Base-by-base conservation (phyloP, 2,797 vertebrate genomes). In the Menidia menidia region DNA sequence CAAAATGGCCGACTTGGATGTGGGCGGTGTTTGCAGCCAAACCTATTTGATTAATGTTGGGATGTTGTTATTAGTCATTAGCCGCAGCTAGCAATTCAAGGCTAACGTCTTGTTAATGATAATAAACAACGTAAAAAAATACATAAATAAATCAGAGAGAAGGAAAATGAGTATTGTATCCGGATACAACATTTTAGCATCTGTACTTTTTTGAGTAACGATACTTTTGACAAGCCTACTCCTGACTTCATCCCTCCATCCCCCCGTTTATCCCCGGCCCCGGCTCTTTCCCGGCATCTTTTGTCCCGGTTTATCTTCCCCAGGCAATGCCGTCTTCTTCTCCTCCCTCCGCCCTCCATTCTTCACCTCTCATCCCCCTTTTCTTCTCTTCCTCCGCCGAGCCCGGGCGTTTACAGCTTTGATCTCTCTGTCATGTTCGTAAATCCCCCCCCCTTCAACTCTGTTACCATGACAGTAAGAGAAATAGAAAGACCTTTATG, bases 381-480 rank as follows among this genome's bases (percentile, higher is more conserved):
- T 80, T 73, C 64, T 67, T 63, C 70, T 65, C 62, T 39, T 66
- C 60, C 44, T 43, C 60, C 44, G 65, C 84, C 62, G 59, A 84
- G 68, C 66, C 69, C 39, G 58, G 62, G 25, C 55, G 16, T 75
- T 75, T 78, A 71, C 68, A 42, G 73, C 80, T 87, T 87, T 91
- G 85, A 89, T 84, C 82, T 78, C 42, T 7, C 45, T 55, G 50
- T 75, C 63, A 57, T 74, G 84, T 70, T 51, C 19, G 11, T 74
- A 55, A 47, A 57, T 58, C 14, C 39, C 60, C 41, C 64, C 45
- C 84, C 41, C 59, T 53, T 31, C 63, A 52, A 35, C 67, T 47
- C 68, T 41, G 85, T 82, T 83, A 80, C 82, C 82, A 79, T 85
- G 81, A 83, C 79, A 68, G 71, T 69, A 25, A 60, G 31, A 61